Evolutionary conservation across 2,888 invertebrate genomes (phyloP).

Genomic region (Pocota personata): DNA sequence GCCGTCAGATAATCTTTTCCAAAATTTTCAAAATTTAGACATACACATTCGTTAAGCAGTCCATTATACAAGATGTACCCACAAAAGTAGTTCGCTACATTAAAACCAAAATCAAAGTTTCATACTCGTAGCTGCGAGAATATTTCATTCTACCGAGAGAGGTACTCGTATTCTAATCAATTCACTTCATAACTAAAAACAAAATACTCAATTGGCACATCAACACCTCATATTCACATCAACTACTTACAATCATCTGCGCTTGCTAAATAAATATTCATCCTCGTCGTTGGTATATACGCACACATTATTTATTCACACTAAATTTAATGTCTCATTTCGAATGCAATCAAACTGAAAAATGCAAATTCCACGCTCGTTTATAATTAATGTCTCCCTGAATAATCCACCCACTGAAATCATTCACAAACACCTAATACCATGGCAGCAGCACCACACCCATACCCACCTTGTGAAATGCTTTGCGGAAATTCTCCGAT

Average conservation of each 20-base stretch:
- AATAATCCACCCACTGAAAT: constrained; percentile 2
- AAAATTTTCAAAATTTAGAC: too few relatives aligned
- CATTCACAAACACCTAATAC: constrained; percentile 24
- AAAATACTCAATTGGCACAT: not conserved
- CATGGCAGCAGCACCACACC: not conserved
- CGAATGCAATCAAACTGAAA: constrained; percentile 50
- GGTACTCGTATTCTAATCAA: not conserved
- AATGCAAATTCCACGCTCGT: constrained; percentile 49
- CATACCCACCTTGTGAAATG: constrained; percentile 87
- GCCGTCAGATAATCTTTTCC: too few relatives aligned
- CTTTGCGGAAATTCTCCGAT: constrained; percentile 96
- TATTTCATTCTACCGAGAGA: not conserved
- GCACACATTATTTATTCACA: constrained; percentile 63
- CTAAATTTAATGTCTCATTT: constrained; percentile 51
- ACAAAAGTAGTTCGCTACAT: too few relatives aligned
- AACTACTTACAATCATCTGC: not conserved
- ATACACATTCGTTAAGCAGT: too few relatives aligned
- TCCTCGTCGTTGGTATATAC: not conserved
- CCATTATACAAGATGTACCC: too few relatives aligned
- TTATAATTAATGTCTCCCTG: constrained; percentile 40
- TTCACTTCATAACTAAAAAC: not conserved
- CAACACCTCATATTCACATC: not conserved
- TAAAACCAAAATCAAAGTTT: too few relatives aligned
- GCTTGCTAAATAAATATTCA: constrained; percentile 22
- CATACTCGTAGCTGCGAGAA: too few relatives aligned